Evolutionary conservation across 2,888 invertebrate species (phyloP), one percentile per base, ranked within the genome.

Genomic region (Chaetogeoica ovagalla): DNA sequence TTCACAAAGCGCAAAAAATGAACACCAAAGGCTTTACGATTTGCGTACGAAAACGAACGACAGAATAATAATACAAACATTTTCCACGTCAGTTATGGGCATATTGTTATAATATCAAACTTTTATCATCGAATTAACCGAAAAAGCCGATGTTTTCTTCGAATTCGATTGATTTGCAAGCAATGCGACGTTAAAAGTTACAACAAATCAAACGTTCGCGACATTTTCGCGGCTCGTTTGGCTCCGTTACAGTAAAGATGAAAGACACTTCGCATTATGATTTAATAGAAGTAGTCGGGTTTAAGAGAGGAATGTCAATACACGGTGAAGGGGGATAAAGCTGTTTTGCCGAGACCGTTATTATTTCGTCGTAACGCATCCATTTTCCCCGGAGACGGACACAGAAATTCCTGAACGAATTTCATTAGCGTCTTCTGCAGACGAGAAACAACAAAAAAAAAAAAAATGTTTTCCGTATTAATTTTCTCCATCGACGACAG

Each of bases 391-490:
- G n/a, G n/a, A 17, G 73, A 43, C 2, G 48, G 73, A 63, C 52
- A 63, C 52, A 30, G 52, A 52, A 73, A 73, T 73, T 73, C 62
- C 62, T 63, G 52, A 63, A 73, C 62, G 73, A 73, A 52, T 63
- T 62, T 73, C 73, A 73, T 73, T 73, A 63, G 62, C 59, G 59
- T 39, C 37, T 57, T 1, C 55, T 9, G 4, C 55, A 52, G 55
- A 19, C 55, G 19, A 15, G 8, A 19, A 15, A 55, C 5, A 55
- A 48, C 7, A 5, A 55, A 55, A 55, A 15, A 55, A 55, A n/a
- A 55, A 55, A n/a, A n/a, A 65, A 43, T 19, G 43, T 6, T 30
- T 30, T 30, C 30, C 43, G 43, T 30, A 7, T 43, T 7, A 6
- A 43, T 43, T 43, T 43, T 43, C n/a, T n/a, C 9, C 8, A 9